Percentiles rank a stretch among this genome's conserved stretches.
phyloP scores from a whole-genome alignment of 2,113 vertebrate genomes.

The Apteryx owenii region DNA sequence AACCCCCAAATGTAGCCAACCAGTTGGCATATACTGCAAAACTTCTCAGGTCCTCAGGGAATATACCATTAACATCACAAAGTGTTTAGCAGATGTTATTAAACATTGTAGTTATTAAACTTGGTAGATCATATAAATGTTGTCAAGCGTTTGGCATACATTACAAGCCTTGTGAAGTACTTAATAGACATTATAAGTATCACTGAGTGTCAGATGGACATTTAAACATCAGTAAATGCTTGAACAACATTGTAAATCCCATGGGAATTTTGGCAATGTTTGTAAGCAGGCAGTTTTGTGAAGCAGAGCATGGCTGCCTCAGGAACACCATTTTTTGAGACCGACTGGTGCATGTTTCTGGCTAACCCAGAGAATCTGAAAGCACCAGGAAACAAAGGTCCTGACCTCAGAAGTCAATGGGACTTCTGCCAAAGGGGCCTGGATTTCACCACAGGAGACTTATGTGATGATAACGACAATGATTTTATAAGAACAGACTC shows the following conservation, averaged over 20 bases:
- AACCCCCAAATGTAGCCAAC: background rate
- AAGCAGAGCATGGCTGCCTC: background rate
- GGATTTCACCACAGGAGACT: background rate
- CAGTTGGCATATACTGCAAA: background rate
- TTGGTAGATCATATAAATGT: background rate
- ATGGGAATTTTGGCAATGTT: background rate
- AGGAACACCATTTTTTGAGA: background rate
- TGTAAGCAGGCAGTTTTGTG: background rate
- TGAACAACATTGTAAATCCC: background rate
- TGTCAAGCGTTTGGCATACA: background rate
- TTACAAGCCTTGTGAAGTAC: background rate
- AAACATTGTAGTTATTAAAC: background rate
- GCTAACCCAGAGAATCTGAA: background rate
- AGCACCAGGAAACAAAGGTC: background rate
- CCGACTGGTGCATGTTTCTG: no score
- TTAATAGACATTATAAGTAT: background rate
- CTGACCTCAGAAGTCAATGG: background rate
- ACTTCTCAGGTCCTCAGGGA: background rate
- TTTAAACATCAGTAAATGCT: background rate
- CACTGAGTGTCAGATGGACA: background rate
- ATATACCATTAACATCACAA: background rate
- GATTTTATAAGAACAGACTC: background rate
- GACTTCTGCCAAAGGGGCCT: background rate
- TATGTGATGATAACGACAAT: background rate
- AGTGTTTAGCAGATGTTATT: background rate